A percentile compares a stretch with the other conserved stretches of the same genome.
These are phyloP conservation scores for Hylaeus anthracinus DNA, from an alignment of 1,140 invertebrate genomes.

Conservation along the genomic window DNA sequence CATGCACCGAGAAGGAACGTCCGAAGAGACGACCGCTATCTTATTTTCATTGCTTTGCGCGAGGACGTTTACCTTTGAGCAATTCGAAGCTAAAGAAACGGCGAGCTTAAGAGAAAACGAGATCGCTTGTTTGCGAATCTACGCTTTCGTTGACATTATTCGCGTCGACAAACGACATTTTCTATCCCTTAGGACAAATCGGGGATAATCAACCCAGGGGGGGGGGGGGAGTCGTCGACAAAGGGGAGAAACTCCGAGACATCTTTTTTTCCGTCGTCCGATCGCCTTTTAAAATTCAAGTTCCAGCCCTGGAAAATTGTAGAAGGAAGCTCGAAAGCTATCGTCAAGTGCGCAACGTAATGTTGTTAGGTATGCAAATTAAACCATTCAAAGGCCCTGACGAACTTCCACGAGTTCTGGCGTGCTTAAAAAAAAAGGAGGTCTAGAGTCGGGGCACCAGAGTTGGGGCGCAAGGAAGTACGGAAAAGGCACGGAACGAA, in stretches of 20 bases:
- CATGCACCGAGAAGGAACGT: no score
- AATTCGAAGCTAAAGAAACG: neutral
- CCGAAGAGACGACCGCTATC: no score
- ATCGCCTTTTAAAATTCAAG: conserved; percentile 16
- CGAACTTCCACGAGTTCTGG: conserved; percentile 63
- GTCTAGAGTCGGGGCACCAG: neutral
- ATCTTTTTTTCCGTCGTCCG: no score
- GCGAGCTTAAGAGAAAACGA: neutral
- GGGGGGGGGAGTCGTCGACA: neutral
- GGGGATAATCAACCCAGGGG: conserved; percentile 6
- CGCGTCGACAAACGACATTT: neutral
- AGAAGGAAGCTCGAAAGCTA: conserved; percentile 52
- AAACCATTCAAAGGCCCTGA: conserved; percentile 64
- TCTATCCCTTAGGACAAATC: neutral
- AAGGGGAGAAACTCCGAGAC: neutral
- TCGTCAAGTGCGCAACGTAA: conserved; percentile 51
- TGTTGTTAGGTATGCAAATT: conserved; percentile 68
- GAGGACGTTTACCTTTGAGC: neutral
- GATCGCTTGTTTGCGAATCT: conserved; percentile 14
- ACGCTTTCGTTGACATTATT: conserved; percentile 8
- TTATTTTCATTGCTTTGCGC: neutral
- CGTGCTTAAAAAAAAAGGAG: conserved; percentile 47
- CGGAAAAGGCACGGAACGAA: conserved; percentile 33
- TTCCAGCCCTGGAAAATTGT: conserved; percentile 11
- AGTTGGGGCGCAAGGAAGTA: neutral